Conservation (phyloP, 2,888 invertebrate species). For the Temnothorax rugatulus region DNA sequence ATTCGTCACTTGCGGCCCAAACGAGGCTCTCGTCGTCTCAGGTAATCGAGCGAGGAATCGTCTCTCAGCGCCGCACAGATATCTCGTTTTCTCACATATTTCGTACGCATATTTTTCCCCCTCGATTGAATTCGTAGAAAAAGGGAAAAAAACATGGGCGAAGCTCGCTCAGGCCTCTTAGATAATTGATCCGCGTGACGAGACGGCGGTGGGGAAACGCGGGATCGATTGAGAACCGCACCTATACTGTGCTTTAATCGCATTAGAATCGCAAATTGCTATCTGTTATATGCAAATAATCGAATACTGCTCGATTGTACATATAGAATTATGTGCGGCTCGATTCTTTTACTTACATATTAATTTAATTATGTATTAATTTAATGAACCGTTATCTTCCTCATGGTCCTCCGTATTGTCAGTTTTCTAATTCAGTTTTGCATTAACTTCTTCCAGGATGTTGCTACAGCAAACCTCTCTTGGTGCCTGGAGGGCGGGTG, state of each 20-base stretch:
- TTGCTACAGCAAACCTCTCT: slow-evolving; percentile 96
- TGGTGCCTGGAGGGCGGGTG: slow-evolving; percentile 98
- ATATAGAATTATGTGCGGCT: neutral
- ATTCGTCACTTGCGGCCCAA: slow-evolving; percentile 97
- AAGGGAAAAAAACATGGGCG: slow-evolving; percentile 53
- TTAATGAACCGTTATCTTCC: slow-evolving; percentile 19
- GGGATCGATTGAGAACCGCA: slow-evolving; percentile 27
- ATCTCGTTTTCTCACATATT: neutral
- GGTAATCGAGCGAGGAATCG: slow-evolving; percentile 87
- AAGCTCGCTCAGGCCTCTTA: slow-evolving; percentile 51
- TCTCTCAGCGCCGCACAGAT: too few species aligned
- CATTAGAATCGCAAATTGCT: neutral
- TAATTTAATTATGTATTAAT: neutral
- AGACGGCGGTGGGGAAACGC: slow-evolving; percentile 16
- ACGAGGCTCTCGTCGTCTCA: slow-evolving; percentile 97
- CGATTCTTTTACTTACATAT: neutral
- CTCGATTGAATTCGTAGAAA: neutral
- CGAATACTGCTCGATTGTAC: neutral
- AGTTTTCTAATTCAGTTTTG: slow-evolving; percentile 11
- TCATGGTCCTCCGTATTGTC: neutral
- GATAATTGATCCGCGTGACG: slow-evolving; percentile 60
- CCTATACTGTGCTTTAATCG: neutral
- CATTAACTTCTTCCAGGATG: slow-evolving; percentile 90
- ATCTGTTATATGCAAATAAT: neutral
- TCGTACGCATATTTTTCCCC: neutral